Base-by-base conservation (phyloP, 2,797 vertebrate genomes). In the Eulemur rubriventer region DNA sequence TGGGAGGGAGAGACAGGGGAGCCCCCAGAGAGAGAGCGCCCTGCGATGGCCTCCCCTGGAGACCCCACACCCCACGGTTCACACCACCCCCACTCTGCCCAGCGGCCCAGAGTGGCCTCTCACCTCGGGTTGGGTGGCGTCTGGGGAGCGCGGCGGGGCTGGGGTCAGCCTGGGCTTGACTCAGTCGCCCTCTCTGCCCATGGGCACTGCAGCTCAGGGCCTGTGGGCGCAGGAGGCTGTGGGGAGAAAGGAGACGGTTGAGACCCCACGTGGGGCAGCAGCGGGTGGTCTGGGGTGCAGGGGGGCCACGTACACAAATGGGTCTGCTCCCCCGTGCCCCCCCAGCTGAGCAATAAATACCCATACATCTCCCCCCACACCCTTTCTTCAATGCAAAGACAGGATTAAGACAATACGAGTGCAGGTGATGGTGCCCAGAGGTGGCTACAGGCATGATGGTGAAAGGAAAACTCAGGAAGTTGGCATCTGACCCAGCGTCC, bases 141-240 rank as follows among this genome's bases (percentile, higher is more conserved):
- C 24, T 33, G 41, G 57, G 41, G 30, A 16, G 24, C 10, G 6
- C 35, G 70, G 9, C 28, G 18, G 69, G n/a, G 48, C 43, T 24
- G 61, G 24, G 30, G 20, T 63, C 46, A 89, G 89, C 55, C 87
- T 73, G 76, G n/a, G 78, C 57, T 83, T 33, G 55, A 70, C 63
- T 59, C 50, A 38, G 78, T 82, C 13, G 24, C 78, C 59, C 88
- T 92, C 89, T 90, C 22, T 61, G 84, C 81, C 55, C 1, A 11
- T 43, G 17, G 72, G 18, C n/a, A 75, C 57, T 18, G 57, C 73
- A 46, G 26, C 57, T 97, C 73, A 78, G 81, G 63, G 63, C 67
- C 91, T 91, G 48, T 52, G 79, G 79, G 67, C 9, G 14, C 94
- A 87, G 94, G 95, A 89, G 89, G 91, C 98, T 98, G 86, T 79